These are phyloP conservation scores for Lasioglossum marginatum DNA, from an alignment of 2,888 invertebrate genomes.

Conservation along the genomic window DNA sequence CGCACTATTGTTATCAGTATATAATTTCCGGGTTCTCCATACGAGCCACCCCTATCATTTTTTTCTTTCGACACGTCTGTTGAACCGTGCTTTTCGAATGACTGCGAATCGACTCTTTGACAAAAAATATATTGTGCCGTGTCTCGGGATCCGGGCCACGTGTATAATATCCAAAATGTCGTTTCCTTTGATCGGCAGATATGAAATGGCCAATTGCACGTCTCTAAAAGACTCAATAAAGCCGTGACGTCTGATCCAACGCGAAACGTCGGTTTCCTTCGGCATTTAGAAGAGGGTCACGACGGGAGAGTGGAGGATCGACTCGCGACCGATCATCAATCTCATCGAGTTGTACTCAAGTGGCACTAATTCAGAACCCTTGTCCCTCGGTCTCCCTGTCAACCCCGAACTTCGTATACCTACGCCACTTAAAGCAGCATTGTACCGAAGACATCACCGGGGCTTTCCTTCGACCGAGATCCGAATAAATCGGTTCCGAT, in stretches of 20 bases:
- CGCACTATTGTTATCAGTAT: slow-evolving; percentile 3
- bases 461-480: slow-evolving; percentile 74
- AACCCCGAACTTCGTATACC: slow-evolving; percentile 63
- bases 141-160: not conserved
- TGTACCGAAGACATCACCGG: slow-evolving; percentile 67
- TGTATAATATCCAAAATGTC: slow-evolving; percentile 26
- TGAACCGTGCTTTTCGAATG: not conserved
- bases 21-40: slow-evolving; percentile 31
- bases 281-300: slow-evolving; percentile 15
- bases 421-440: slow-evolving; percentile 66
- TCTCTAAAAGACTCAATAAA: slow-evolving; percentile 51
- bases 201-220: slow-evolving; percentile 56
- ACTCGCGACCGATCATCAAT: slow-evolving; percentile 77
- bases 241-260: slow-evolving; percentile 44
- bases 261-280: slow-evolving; percentile 60
- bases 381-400: slow-evolving; percentile 76
- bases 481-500: slow-evolving; percentile 79
- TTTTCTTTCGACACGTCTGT: not conserved
- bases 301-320: slow-evolving; percentile 1
- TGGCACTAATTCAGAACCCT: slow-evolving; percentile 83
- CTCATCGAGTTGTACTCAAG: slow-evolving; percentile 78
- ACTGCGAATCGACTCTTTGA: not conserved
- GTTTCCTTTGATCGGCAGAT: slow-evolving; percentile 36
- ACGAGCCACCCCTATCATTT: not conserved
- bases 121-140: not conserved